These are phyloP conservation scores for Polyommatus iphigenia DNA, from an alignment of 2,888 invertebrate species.

Conservation along the genomic window DNA sequence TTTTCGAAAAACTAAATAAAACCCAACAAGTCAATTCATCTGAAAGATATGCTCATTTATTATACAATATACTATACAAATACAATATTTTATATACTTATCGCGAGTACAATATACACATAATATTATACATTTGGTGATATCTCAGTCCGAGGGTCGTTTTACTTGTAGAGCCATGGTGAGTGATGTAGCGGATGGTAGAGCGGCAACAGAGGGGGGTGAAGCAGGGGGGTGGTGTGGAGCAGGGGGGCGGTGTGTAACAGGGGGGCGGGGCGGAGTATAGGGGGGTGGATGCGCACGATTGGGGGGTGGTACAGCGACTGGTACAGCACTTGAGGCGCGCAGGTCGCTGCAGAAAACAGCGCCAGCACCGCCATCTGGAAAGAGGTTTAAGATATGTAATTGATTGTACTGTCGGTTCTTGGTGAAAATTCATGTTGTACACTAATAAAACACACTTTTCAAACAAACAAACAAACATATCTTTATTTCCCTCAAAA, in stretches of 20 bases:
- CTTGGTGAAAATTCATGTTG: too few relatives aligned
- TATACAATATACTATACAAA: neutral
- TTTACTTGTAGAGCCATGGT: slow-evolving; percentile 39
- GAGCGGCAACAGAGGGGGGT: slow-evolving; percentile 38
- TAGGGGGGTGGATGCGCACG: slow-evolving; percentile 50
- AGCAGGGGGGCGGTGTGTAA: slow-evolving; percentile 45
- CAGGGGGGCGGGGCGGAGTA: slow-evolving; percentile 55
- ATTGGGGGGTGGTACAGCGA: slow-evolving; percentile 50
- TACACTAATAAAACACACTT: too few relatives aligned
- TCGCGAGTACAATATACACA: neutral
- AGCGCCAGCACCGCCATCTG: slow-evolving; percentile 45
- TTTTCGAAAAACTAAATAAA: neutral
- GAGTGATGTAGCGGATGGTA: slow-evolving; percentile 49
- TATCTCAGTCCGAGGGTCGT: neutral
- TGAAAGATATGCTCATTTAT: neutral
- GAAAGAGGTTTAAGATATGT: neutral
- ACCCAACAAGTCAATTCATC: neutral
- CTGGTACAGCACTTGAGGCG: slow-evolving; percentile 56
- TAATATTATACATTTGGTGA: neutral
- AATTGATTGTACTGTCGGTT: too few relatives aligned
- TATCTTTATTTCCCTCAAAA: too few relatives aligned
- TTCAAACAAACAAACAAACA: too few relatives aligned
- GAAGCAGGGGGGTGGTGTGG: slow-evolving; percentile 41
- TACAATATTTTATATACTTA: neutral
- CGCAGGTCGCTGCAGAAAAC: slow-evolving; percentile 47